Conservation (phyloP, 2,113 vertebrate species). For the Ophthalmolycus amberensis region DNA sequence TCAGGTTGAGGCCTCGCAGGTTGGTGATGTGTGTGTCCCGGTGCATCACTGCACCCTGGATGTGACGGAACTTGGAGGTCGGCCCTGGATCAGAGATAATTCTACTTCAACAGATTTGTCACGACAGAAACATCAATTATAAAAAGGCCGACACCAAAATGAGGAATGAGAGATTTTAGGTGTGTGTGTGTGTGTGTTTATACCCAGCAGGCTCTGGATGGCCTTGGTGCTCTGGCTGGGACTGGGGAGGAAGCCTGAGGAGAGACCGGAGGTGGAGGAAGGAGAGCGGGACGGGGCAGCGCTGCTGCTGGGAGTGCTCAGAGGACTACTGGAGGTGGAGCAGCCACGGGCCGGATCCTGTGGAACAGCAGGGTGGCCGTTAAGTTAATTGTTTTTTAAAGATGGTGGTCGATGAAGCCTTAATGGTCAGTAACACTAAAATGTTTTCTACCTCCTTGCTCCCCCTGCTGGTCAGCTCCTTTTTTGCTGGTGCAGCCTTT, state of each 20-base stretch:
- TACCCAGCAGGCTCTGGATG: slow-evolving; percentile 91
- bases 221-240: slow-evolving; percentile 89
- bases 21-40: slow-evolving; percentile 94
- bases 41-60: slow-evolving; percentile 89
- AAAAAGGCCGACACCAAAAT: not conserved
- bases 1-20: slow-evolving; percentile 92
- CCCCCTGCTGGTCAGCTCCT: slow-evolving; percentile 60
- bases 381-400: not conserved
- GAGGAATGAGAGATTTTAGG: not conserved
- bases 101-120: not conserved
- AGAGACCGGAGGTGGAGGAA: slow-evolving; percentile 89
- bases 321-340: slow-evolving; percentile 86
- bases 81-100: slow-evolving; percentile 48
- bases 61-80: slow-evolving; percentile 92
- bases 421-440: not conserved
- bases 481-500: slow-evolving; percentile 57
- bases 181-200: slow-evolving; percentile 15
- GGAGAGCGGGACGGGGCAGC: slow-evolving; percentile 84
- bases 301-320: slow-evolving; percentile 87
- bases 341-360: slow-evolving; percentile 81
- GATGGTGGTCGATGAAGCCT: not conserved
- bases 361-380: not conserved
- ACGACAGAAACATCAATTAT: not conserved
- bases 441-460: slow-evolving; percentile 75
- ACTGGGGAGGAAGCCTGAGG: slow-evolving; percentile 89